Evolutionary conservation across 1,140 invertebrate species (phyloP).

Genomic region (Nilaparvata lugens): DNA sequence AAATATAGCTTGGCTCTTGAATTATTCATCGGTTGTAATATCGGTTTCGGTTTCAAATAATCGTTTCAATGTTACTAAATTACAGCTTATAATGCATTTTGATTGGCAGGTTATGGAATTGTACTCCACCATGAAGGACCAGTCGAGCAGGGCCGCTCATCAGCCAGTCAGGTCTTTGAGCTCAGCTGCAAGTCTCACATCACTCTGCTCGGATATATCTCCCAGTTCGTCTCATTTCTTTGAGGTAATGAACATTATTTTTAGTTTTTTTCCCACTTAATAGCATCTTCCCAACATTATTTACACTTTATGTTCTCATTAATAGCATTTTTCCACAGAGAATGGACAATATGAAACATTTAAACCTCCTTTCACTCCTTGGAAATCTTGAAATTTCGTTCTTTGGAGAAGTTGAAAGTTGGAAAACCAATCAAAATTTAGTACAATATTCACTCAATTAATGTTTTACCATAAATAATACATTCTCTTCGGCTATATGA

Average conservation of each 20-base stretch:
- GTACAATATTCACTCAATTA: too few relatives aligned
- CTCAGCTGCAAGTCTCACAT: conserved; percentile 53
- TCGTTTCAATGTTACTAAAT: too few relatives aligned
- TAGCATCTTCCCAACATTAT: background rate
- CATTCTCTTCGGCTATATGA: too few relatives aligned
- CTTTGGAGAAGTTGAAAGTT: background rate
- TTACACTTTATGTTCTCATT: too few relatives aligned
- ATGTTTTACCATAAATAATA: too few relatives aligned
- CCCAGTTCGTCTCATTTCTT: conserved; percentile 78
- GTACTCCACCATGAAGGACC: conserved; percentile 60
- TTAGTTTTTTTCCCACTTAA: background rate
- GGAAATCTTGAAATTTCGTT: background rate
- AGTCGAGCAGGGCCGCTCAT: conserved; percentile 37
- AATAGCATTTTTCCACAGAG: too few relatives aligned
- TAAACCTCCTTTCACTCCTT: background rate
- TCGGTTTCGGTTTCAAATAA: too few relatives aligned
- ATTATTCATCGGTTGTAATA: too few relatives aligned
- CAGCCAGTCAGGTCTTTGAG: conserved; percentile 41
- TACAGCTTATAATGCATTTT: too few relatives aligned
- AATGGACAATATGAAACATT: background rate
- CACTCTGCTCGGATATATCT: conserved; percentile 65
- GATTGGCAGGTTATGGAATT: conserved; percentile 53
- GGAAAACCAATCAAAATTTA: too few relatives aligned
- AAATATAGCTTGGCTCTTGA: too few relatives aligned
- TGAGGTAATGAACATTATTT: conserved; percentile 45